Evolutionary conservation across 2,888 invertebrate species (phyloP), one percentile per base, ranked within the genome.

Genomic region (Erebia aethiops): DNA sequence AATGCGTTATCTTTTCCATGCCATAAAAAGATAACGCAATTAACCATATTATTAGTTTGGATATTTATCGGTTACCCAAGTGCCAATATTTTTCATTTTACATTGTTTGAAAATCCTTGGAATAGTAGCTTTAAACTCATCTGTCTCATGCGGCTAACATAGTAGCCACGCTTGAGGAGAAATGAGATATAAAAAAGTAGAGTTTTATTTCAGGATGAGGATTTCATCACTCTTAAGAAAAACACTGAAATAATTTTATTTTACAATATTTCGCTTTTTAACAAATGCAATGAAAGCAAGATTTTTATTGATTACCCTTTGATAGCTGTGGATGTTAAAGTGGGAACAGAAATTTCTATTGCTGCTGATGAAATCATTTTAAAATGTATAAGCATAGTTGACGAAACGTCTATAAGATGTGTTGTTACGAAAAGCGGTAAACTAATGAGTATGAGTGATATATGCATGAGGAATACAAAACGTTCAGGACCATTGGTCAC

Each of bases 221-320:
- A 76, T 51, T 72, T 58, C 41, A 67, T 79, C 46, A 21, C 56
- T 0, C 35, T 78, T 3, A 66, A 73, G 43, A 75, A 77, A 69
- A 73, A 76, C n/a, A 67, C 72, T 9, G 71, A 76, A 70, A 57
- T 79, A 18, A 69, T 73, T 51, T 67, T 87, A 35, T 85, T 86
- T n/a, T 78, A 78, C 60, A 72, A 84, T 5, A 69, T 74, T 3
- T 75, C 75, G 41, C 82, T 78, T 52, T 81, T 77, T 73, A 80
- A 84, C 56, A 81, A 81, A 77, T 87, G 88, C 64, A 80, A 79
- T 65, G 66, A 76, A 16, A 70, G 76, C n/a, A 77, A 71, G 65
- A 82, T 88, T 70, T 88, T 81, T 60, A 81, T 87, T 9, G 84
- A 87, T 67, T 85, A 87, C 73, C 77, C 80, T 0, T 81, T 80